phyloP scores from a whole-genome alignment of 1,140 invertebrate species.

The Caerostris extrusa region DNA sequence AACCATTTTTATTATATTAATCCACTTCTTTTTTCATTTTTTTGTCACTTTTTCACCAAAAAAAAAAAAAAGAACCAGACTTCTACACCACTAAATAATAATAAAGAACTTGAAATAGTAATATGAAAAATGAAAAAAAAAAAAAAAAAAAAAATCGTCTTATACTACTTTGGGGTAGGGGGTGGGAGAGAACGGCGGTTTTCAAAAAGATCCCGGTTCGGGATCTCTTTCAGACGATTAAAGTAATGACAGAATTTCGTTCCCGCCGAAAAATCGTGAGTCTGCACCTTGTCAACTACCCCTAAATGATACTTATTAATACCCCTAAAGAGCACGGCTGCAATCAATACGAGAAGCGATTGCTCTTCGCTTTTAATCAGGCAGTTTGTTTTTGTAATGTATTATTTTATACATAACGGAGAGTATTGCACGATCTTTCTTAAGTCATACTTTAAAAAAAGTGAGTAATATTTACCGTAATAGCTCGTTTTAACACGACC shows the following conservation, averaged over 20 bases:
- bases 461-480: too few relatives aligned
- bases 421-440: too few relatives aligned
- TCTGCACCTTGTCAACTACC: conserved; percentile 43
- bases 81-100: not conserved
- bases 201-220: not conserved
- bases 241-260: conserved; percentile 60
- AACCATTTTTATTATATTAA: not conserved
- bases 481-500: too few relatives aligned
- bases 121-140: too few relatives aligned
- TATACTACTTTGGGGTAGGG: not conserved
- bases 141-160: too few relatives aligned
- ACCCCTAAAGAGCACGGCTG: not conserved
- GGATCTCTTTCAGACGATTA: not conserved
- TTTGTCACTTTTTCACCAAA: not conserved
- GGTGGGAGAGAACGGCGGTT: not conserved
- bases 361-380: not conserved
- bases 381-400: not conserved
- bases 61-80: not conserved
- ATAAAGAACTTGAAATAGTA: too few relatives aligned
- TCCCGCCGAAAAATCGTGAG: conserved; percentile 22
- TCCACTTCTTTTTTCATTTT: not conserved
- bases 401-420: too few relatives aligned
- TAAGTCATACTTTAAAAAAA: too few relatives aligned
- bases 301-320: conserved; percentile 35
- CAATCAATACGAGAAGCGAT: not conserved